These are phyloP conservation scores for Thunnus albacares DNA, from an alignment of 2,797 vertebrate species.

Conservation along the genomic window DNA sequence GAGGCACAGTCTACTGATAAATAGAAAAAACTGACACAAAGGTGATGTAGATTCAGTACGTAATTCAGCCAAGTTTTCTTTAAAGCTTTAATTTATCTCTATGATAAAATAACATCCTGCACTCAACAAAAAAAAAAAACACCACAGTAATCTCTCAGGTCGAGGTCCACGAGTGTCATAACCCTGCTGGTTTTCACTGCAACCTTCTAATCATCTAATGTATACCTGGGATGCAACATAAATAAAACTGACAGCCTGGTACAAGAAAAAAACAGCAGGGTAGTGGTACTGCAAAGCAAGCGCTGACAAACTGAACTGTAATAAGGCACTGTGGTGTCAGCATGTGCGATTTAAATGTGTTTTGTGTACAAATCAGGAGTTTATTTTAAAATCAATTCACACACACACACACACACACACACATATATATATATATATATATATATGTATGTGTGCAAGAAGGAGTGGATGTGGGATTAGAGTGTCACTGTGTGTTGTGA, in stretches of 20 bases:
- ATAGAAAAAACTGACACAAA: not conserved
- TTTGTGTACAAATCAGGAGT: not conserved
- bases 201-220: slow-evolving; percentile 49
- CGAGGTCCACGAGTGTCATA: not conserved
- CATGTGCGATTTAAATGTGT: slow-evolving; percentile 10
- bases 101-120: not conserved
- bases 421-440: not conserved
- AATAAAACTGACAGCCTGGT: slow-evolving; percentile 27
- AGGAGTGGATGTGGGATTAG: slow-evolving; percentile 69
- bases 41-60: not conserved
- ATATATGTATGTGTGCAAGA: slow-evolving; percentile 27
- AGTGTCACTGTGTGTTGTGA: slow-evolving; percentile 59
- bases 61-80: slow-evolving; percentile 1
- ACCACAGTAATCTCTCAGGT: slow-evolving; percentile 6
- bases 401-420: not conserved
- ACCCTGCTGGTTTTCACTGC: slow-evolving; percentile 31
- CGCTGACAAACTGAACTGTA: slow-evolving; percentile 4
- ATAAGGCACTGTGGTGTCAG: slow-evolving; percentile 10
- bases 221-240: slow-evolving; percentile 30
- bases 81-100: not conserved
- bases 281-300: too few relatives aligned
- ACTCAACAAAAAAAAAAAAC: slow-evolving; percentile 4
- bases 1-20: not conserved
- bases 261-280: slow-evolving; percentile 14
- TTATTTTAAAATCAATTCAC: slow-evolving; percentile 6